Conservation (phyloP, 2,113 vertebrate genomes). For the Halichoerus grypus region DNA sequence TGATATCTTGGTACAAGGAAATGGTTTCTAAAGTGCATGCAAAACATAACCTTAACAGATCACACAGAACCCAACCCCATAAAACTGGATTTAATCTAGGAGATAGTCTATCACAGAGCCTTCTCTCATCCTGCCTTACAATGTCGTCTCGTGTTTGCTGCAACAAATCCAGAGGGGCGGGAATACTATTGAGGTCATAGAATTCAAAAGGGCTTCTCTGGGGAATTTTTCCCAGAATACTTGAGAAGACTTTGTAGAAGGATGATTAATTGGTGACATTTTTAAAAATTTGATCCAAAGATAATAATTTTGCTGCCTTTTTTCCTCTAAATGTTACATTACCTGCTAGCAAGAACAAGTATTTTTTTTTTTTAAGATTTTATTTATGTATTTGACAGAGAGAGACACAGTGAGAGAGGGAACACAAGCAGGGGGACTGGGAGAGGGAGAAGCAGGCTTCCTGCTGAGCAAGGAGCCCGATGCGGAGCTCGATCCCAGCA, state of each 20-base stretch:
- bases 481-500: too few relatives aligned
- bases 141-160: background rate
- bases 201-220: background rate
- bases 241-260: constrained; percentile 34
- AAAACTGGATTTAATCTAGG: background rate
- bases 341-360: background rate
- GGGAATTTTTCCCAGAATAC: background rate
- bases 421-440: too few relatives aligned
- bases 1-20: background rate
- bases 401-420: too few relatives aligned
- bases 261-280: background rate
- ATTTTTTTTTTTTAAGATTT: background rate
- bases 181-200: background rate
- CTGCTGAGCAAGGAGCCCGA: too few relatives aligned
- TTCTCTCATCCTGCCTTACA: background rate
- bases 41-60: background rate
- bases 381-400: too few relatives aligned
- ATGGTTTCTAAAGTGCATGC: background rate
- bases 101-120: background rate
- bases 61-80: background rate
- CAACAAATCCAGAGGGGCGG: background rate
- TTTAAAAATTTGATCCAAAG: background rate
- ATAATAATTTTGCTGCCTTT: background rate
- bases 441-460: too few relatives aligned
- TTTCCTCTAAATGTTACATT: background rate